Conservation (phyloP, 2,113 vertebrate genomes). For the Prinia subflava region DNA sequence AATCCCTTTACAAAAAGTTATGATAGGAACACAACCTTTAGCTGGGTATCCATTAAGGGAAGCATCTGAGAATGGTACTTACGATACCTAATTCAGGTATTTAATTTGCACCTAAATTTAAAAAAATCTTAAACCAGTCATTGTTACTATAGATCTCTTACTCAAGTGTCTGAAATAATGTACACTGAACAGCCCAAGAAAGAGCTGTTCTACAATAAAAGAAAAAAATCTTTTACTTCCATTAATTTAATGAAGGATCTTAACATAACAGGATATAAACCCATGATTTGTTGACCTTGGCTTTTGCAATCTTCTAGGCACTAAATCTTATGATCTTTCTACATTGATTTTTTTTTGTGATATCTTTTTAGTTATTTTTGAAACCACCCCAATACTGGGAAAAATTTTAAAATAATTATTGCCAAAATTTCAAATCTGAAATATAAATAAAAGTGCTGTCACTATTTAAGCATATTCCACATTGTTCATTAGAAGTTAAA, state of each 20-base stretch:
- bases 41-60: background rate
- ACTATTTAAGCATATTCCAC: background rate
- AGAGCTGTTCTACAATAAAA: background rate
- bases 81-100: background rate
- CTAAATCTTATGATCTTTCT: background rate
- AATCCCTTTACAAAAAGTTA: background rate
- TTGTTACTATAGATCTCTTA: background rate
- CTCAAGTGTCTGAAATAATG: background rate
- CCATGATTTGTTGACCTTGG: background rate
- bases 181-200: background rate
- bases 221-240: background rate
- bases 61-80: background rate
- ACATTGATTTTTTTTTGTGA: background rate
- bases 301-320: background rate
- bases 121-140: background rate
- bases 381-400: background rate
- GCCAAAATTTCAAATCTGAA: background rate
- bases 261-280: background rate
- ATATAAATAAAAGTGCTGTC: background rate
- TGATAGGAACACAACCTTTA: background rate
- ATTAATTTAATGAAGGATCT: background rate
- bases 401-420: background rate
- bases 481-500: fast-evolving
- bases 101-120: background rate
- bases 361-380: background rate